phyloP scores from a whole-genome alignment of 2,113 vertebrate genomes.

The Bubo scandiacus region DNA sequence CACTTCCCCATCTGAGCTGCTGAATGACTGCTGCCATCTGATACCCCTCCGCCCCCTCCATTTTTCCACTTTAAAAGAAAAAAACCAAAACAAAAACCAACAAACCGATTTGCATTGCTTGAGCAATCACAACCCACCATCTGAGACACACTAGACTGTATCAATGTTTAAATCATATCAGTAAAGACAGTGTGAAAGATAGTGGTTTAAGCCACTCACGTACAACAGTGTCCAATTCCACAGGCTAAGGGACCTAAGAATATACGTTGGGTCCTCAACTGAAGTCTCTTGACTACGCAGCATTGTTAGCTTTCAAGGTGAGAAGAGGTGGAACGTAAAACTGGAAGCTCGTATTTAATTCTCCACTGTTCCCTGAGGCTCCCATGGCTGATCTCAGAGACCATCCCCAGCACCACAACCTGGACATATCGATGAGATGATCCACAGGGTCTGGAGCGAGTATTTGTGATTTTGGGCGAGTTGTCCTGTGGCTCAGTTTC shows the following conservation, averaged over 20 bases:
- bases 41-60: background rate
- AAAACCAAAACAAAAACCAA: background rate
- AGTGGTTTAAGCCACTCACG: background rate
- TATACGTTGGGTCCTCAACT: background rate
- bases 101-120: background rate
- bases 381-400: background rate
- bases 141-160: background rate
- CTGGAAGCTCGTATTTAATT: background rate
- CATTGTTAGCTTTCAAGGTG: background rate
- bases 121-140: background rate
- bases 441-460: background rate
- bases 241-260: background rate
- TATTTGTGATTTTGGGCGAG: background rate
- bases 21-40: background rate
- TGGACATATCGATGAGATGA: accelerated
- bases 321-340: background rate
- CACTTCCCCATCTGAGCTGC: background rate
- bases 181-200: background rate
- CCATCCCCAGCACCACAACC: background rate
- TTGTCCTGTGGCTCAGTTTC: background rate
- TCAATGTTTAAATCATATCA: background rate
- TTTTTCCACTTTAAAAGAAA: background rate
- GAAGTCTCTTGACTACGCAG: background rate
- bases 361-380: background rate
- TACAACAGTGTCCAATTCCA: background rate